Base-by-base conservation (phyloP, 2,113 vertebrate species). In the Limnothrissa miodon region DNA sequence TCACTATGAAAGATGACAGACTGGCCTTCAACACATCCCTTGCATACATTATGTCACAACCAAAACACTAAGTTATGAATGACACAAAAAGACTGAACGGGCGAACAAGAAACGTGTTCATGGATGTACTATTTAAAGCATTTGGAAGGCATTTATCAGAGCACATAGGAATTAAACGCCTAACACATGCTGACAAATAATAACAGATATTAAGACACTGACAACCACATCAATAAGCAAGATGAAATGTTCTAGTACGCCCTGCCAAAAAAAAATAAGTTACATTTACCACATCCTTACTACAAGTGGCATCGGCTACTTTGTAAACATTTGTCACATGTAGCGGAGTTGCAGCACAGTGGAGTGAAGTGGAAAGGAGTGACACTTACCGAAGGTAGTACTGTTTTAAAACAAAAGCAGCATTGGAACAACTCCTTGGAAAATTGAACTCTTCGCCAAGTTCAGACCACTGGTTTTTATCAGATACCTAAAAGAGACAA, bases 341-440 rank as follows among this genome's bases (percentile, higher is more conserved):
- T 91, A 90, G 85, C 89, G 88, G 87, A 79, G 87, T 79, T 86
- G 82, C 80, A 82, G 45, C 83, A 81, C 23, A 83, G 85, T 78
- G 83, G 84, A 78, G 33, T 78, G 83, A 83, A 78, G 33, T 81
- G 84, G 83, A 81, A 45, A 85, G 89, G 29, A 48, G 19, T 56
- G 84, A 84, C 59, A 96, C 97, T 99, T 93, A 99, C 98, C 98
- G 96, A 94, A 99, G 97, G 96, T 99, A 99, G 97, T 98, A 99
- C 96, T 99, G 98, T 96, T 99, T 99, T 95, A 99, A 95, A 96
- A 97, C 98, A 94, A 99, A 99, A 94, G 97, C 97, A 93, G 98
- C 97, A 87, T 99, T 99, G 89, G 98, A 97, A 92, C 98, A 99
- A 95, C 97, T 97, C 95, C 96, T 96, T 85, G 98, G 98, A 92